phyloP scores from a whole-genome alignment of 2,888 invertebrate genomes.

The Phymatocera aterrima region DNA sequence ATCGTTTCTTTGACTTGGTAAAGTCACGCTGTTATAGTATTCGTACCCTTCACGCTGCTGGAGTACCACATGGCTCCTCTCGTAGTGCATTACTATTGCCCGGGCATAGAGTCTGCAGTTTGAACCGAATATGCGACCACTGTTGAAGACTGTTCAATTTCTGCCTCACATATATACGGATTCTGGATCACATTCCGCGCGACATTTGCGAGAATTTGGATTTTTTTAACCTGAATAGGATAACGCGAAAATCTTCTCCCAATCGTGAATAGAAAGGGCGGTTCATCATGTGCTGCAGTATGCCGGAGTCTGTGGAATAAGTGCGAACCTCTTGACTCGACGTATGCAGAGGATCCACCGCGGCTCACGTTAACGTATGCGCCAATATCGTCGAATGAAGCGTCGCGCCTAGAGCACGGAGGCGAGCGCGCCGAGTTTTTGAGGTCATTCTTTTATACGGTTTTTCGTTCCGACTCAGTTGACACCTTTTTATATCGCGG shows the following conservation, averaged over 20 bases:
- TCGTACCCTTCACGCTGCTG: background rate
- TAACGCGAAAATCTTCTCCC: too few species aligned
- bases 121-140: too few species aligned
- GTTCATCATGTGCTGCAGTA: too few species aligned
- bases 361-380: background rate
- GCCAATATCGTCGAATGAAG: background rate
- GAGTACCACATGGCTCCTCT: background rate
- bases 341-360: too few species aligned
- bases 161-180: too few species aligned
- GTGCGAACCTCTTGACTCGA: too few species aligned
- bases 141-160: too few species aligned
- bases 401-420: background rate
- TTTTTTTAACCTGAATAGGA: too few species aligned
- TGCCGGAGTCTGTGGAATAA: too few species aligned
- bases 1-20: conserved; percentile 7
- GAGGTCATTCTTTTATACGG: conserved; percentile 44
- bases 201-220: too few species aligned
- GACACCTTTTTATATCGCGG: conserved; percentile 54
- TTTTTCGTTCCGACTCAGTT: conserved; percentile 49
- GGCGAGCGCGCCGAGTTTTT: conserved; percentile 2
- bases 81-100: background rate
- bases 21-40: background rate
- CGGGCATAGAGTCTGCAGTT: background rate
- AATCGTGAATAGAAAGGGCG: too few species aligned
- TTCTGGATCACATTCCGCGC: too few species aligned